Evolutionary conservation across 2,113 vertebrate genomes (phyloP).

Genomic region (Hemiscyllium ocellatum): DNA sequence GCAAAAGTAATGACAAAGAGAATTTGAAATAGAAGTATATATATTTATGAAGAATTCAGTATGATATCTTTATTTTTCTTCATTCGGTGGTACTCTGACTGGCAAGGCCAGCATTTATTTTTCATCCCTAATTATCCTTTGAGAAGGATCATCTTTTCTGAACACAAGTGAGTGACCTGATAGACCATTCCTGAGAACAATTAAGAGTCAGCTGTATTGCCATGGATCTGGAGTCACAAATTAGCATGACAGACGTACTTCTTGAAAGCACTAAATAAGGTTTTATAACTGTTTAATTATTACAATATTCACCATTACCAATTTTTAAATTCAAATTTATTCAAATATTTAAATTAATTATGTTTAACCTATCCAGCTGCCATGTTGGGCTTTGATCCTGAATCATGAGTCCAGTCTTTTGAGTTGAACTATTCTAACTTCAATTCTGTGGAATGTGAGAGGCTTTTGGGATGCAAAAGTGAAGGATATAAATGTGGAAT

Average conservation of each 20-base stretch:
- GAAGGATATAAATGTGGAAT: background rate
- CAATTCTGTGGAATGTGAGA: background rate
- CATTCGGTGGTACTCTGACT: no score
- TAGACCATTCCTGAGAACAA: no score
- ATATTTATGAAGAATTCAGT: background rate
- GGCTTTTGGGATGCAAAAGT: background rate
- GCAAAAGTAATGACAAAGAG: no score
- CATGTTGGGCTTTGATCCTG: background rate
- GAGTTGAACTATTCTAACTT: background rate
- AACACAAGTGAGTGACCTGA: no score
- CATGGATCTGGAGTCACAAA: background rate
- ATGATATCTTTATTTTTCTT: background rate
- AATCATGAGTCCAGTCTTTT: background rate
- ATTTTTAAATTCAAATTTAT: background rate
- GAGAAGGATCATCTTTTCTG: no score
- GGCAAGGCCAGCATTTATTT: no score
- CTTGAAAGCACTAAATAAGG: background rate
- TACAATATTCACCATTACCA: background rate
- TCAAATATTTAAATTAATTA: background rate
- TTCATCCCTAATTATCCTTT: no score
- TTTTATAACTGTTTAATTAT: background rate
- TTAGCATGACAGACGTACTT: background rate
- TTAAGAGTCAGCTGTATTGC: no score
- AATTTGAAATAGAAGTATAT: background rate
- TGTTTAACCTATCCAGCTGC: background rate